Evolutionary conservation across 2,888 invertebrate genomes (phyloP).

Genomic region (Drosophila phalerata): DNA sequence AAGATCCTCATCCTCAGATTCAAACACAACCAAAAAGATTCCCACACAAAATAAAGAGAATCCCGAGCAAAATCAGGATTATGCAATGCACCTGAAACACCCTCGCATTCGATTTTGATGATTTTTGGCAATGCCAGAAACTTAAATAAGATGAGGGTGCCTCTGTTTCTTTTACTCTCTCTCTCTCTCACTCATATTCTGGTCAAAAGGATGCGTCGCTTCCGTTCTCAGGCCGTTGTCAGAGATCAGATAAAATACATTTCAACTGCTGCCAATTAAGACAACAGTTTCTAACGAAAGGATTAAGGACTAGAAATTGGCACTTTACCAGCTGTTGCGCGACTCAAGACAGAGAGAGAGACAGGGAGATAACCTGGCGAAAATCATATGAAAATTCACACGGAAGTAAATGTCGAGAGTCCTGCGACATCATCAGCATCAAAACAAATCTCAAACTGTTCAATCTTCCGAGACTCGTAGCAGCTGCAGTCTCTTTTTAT

Average conservation of each 20-base stretch:
- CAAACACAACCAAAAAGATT: slow-evolving; percentile 31
- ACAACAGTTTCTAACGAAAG: slow-evolving; percentile 68
- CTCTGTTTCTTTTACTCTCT: background rate
- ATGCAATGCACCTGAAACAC: slow-evolving; percentile 75
- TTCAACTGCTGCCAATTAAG: slow-evolving; percentile 60
- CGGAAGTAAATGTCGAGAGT: slow-evolving; percentile 49
- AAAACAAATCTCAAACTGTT: slow-evolving; percentile 46
- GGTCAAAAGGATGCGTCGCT: slow-evolving; percentile 38
- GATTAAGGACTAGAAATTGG: slow-evolving; percentile 58
- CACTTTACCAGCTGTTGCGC: slow-evolving; percentile 53
- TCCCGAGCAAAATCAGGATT: slow-evolving; percentile 37
- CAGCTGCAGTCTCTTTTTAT: slow-evolving; percentile 40
- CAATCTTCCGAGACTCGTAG: slow-evolving; percentile 8
- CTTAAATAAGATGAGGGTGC: slow-evolving; percentile 38
- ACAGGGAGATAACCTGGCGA: slow-evolving; percentile 23
- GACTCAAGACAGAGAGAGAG: background rate
- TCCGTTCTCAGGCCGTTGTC: slow-evolving; percentile 46
- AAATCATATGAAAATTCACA: slow-evolving; percentile 50
- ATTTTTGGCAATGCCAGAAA: slow-evolving; percentile 25
- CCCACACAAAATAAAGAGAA: slow-evolving; percentile 50
- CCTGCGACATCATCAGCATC: slow-evolving; percentile 3
- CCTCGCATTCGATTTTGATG: slow-evolving; percentile 40
- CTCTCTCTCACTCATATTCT: background rate
- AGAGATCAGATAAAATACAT: slow-evolving; percentile 32
- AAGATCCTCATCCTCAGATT: slow-evolving; percentile 5